Evolutionary conservation across 2,888 invertebrate species (phyloP), one percentile per base, ranked within the genome.

Genomic region (Himalopsyche japonica): DNA sequence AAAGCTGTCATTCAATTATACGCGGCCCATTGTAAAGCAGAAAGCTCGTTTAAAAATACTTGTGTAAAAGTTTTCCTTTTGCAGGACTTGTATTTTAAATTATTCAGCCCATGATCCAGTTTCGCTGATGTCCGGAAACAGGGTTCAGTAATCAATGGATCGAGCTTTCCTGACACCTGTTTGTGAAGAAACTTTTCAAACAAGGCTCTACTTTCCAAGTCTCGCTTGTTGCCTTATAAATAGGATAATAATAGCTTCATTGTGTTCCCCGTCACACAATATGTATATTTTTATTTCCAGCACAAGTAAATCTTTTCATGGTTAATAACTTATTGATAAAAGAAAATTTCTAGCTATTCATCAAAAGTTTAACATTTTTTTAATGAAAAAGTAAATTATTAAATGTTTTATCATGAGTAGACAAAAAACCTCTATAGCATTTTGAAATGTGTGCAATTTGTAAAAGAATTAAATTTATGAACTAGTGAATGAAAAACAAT

Each of bases 131-230:
- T 76, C 76, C 76, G 76, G 76, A 76, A 34, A 76, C 34, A 76
- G 27, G 76, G 57, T 57, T 57, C 57, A 57, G 57, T 57, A 57
- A 57, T 57, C 57, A 79, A 79, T 79, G 79, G 79, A 43, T 43
- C 37, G 43, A 47, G 79, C 47, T 79, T 79, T 79, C 37, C 79
- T 43, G 79, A 79, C 79, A 79, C 79, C 79, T 79, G 79, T 79
- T 79, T 79, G 34, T 79, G 24, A 57, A 57, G 57, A 57, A 57
- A 57, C 20, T 57, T 57, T 24, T n/a, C 20, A 20, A 57, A 57
- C 57, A 57, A 57, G 57, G 20, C 24, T 57, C 24, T 20, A 57
- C 20, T 57, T 57, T 20, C 15, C n/a, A 57, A 57, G 57, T 20
- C 57, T n/a, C 57, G 57, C 57, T 57, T 43, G 20, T 57, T 24